A percentile compares a stretch with the other conserved stretches of the same genome.
Conservation (phyloP, 2,797 vertebrate species). For the Malacoraja senta region DNA sequence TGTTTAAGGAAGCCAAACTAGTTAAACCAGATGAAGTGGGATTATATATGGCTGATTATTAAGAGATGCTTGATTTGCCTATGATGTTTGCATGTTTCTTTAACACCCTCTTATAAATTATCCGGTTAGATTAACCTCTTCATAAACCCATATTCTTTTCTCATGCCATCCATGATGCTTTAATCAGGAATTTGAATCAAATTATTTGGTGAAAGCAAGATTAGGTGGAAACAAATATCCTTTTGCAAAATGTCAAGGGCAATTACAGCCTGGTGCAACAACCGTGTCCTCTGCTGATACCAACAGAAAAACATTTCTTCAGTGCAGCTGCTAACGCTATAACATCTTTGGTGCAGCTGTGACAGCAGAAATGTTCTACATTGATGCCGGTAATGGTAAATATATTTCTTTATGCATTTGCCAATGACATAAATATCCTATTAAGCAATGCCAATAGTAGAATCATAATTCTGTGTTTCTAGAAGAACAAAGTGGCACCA, state of each 20-base stretch:
- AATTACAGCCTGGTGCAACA: neutral
- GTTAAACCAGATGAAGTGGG: neutral
- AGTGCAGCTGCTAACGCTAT: neutral
- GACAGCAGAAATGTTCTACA: neutral
- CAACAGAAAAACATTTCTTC: neutral
- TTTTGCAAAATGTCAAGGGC: neutral
- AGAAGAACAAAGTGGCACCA: neutral
- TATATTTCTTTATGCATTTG: neutral
- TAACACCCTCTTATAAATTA: neutral
- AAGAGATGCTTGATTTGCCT: neutral
- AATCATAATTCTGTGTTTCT: neutral
- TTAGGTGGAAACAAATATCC: neutral
- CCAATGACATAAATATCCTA: neutral
- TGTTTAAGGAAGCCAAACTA: neutral
- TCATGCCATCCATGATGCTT: neutral
- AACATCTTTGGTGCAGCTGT: neutral
- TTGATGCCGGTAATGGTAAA: neutral
- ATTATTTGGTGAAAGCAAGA: constrained; percentile 15
- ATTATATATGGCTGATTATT: neutral
- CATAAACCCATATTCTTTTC: neutral
- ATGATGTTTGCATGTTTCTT: neutral
- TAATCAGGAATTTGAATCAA: neutral
- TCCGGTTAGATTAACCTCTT: neutral
- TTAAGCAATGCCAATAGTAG: neutral
- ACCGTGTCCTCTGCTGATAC: neutral